A percentile compares a stretch with the other conserved stretches of the same genome.
Conservation (phyloP, 2,888 invertebrate species). For the Tetanocera ferruginea region DNA sequence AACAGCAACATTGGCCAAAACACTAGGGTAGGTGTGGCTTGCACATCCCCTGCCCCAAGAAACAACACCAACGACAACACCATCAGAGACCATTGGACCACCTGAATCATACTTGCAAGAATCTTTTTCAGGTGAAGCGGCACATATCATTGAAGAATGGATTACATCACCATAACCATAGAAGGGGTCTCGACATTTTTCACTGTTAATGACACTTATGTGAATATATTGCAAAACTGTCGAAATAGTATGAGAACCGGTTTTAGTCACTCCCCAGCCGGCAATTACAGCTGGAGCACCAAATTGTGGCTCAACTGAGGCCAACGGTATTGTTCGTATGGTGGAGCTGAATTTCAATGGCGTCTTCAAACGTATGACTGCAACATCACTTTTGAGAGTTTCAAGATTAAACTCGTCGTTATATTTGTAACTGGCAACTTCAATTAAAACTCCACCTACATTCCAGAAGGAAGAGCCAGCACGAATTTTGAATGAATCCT, state of each 20-base stretch:
- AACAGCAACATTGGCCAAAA: slow-evolving; percentile 60
- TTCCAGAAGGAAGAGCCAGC: slow-evolving; percentile 71
- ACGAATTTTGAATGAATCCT: slow-evolving; percentile 65
- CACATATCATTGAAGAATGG: slow-evolving; percentile 61
- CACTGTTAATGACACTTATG: not conserved
- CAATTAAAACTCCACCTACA: slow-evolving; percentile 53
- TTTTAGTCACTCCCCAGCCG: slow-evolving; percentile 52
- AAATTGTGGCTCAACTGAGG: slow-evolving; percentile 53
- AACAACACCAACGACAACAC: slow-evolving; percentile 63
- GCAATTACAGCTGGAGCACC: slow-evolving; percentile 51
- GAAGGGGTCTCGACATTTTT: slow-evolving; percentile 19
- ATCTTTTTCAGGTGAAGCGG: slow-evolving; percentile 58
- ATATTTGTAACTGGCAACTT: slow-evolving; percentile 51
- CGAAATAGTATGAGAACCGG: not conserved
- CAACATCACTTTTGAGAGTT: slow-evolving; percentile 72
- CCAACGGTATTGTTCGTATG: slow-evolving; percentile 69
- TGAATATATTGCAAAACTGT: not conserved
- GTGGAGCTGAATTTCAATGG: slow-evolving; percentile 67
- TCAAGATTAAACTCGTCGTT: slow-evolving; percentile 71
- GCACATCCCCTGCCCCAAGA: slow-evolving; percentile 68
- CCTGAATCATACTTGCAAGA: slow-evolving; percentile 69
- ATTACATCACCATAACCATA: slow-evolving; percentile 55
- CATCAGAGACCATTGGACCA: slow-evolving; percentile 62
- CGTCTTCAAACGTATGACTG: slow-evolving; percentile 69
- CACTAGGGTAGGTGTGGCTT: slow-evolving; percentile 60